Conservation (phyloP, 1,140 invertebrate genomes). For the Charaxes varanes region DNA sequence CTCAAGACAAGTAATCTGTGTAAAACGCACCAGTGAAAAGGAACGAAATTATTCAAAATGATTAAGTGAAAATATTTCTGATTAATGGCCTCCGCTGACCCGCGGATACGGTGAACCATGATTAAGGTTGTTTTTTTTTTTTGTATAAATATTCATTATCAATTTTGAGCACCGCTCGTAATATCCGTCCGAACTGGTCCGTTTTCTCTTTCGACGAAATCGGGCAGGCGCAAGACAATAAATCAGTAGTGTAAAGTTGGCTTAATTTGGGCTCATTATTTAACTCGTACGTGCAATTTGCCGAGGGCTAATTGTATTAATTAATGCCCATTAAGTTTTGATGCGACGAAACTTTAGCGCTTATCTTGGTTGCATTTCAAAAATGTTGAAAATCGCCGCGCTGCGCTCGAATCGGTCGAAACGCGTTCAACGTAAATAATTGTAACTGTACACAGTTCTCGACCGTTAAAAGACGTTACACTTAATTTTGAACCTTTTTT, state of each 20-base stretch:
- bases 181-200: slow-evolving; percentile 61
- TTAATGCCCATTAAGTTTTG: slow-evolving; percentile 63
- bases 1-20: background rate
- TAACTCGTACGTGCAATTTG: slow-evolving; percentile 67
- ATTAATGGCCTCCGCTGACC: slow-evolving; percentile 51
- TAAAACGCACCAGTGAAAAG: slow-evolving; percentile 3
- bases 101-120: slow-evolving; percentile 39
- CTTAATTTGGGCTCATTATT: slow-evolving; percentile 71
- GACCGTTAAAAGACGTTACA: too few species aligned
- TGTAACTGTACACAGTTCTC: too few species aligned
- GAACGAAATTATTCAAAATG: slow-evolving; percentile 28
- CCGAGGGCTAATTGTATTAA: slow-evolving; percentile 71
- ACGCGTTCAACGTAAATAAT: too few species aligned
- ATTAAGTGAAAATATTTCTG: slow-evolving; percentile 61
- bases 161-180: slow-evolving; percentile 61
- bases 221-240: slow-evolving; percentile 66
- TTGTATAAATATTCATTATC: slow-evolving; percentile 70
- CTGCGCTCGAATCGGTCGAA: too few species aligned
- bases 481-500: too few species aligned
- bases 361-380: slow-evolving; percentile 34
- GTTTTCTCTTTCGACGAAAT: slow-evolving; percentile 72
- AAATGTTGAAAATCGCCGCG: slow-evolving; percentile 25
- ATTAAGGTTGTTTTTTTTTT: too few species aligned
- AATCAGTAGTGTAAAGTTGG: slow-evolving; percentile 72
- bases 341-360: slow-evolving; percentile 39